phyloP scores from a whole-genome alignment of 1,140 invertebrate species.

The Gyrodactylus salaris region DNA sequence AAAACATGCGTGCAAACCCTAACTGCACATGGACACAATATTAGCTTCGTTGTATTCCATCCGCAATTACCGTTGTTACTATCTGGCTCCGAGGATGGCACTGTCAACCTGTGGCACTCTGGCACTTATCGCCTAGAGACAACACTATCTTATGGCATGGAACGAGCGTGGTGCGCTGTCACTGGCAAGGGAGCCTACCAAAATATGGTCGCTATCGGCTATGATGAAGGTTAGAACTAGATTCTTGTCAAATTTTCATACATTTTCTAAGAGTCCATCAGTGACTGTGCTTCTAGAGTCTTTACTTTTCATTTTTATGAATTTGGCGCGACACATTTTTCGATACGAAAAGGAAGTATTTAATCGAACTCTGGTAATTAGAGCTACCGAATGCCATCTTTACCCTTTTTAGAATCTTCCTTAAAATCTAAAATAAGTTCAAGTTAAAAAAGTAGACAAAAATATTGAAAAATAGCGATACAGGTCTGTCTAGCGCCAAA shows the following conservation, averaged over 20 bases:
- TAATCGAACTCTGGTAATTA: too few relatives aligned
- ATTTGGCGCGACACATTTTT: too few relatives aligned
- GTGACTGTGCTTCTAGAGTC: too few relatives aligned
- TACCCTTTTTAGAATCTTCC: too few relatives aligned
- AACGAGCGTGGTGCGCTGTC: constrained; percentile 84
- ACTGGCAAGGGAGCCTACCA: constrained; percentile 46
- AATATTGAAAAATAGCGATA: too few relatives aligned
- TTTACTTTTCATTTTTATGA: too few relatives aligned
- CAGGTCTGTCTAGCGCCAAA: too few relatives aligned
- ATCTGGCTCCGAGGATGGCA: constrained; percentile 73
- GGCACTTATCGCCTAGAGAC: constrained; percentile 34
- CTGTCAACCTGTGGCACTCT: constrained; percentile 15
- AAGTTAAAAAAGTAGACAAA: too few relatives aligned
- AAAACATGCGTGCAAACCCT: constrained; percentile 95
- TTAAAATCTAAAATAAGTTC: too few relatives aligned
- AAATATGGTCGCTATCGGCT: constrained; percentile 80
- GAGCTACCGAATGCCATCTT: too few relatives aligned
- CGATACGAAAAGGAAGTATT: too few relatives aligned
- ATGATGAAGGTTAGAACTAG: constrained; percentile 98
- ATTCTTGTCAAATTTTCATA: constrained; percentile 39
- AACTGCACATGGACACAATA: constrained; percentile 80
- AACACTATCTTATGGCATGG: constrained; percentile 83
- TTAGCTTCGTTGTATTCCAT: constrained; percentile 56
- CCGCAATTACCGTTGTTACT: constrained; percentile 81
- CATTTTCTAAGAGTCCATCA: too few relatives aligned